Percentiles rank a stretch among this genome's conserved stretches.
Evolutionary conservation across 1,140 invertebrate genomes (phyloP).

Genomic region (Pseudoatta argentina): DNA sequence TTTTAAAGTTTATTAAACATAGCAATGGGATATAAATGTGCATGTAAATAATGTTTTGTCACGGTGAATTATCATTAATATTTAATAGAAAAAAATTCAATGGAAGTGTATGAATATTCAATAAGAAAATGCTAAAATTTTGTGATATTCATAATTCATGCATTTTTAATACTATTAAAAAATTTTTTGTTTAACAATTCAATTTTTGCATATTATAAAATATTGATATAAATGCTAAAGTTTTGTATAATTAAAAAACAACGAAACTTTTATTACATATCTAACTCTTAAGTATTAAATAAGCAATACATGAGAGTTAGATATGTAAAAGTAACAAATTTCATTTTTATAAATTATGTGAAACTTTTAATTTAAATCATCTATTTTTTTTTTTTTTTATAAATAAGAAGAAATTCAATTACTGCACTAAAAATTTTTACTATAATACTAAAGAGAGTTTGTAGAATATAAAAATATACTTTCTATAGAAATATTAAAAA

Average conservation of each 20-base stretch:
- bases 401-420: no score
- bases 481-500: background rate
- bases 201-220: background rate
- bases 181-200: background rate
- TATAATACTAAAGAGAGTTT: background rate
- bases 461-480: conserved; percentile 8
- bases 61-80: background rate
- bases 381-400: no score
- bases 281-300: background rate
- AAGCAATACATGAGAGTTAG: background rate
- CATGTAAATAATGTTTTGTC: background rate
- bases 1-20: conserved; percentile 27
- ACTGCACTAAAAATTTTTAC: no score
- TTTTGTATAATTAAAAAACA: background rate
- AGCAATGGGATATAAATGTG: conserved; percentile 14
- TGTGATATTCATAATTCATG: background rate
- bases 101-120: background rate
- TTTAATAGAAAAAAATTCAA: background rate
- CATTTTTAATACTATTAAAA: background rate
- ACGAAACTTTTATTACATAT: background rate
- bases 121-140: background rate
- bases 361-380: no score
- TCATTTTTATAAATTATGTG: no score
- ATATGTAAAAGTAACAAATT: no score
- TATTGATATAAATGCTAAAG: background rate